Evolutionary conservation across 2,797 vertebrate genomes (phyloP).

Genomic region (Loriculus beryllinus): DNA sequence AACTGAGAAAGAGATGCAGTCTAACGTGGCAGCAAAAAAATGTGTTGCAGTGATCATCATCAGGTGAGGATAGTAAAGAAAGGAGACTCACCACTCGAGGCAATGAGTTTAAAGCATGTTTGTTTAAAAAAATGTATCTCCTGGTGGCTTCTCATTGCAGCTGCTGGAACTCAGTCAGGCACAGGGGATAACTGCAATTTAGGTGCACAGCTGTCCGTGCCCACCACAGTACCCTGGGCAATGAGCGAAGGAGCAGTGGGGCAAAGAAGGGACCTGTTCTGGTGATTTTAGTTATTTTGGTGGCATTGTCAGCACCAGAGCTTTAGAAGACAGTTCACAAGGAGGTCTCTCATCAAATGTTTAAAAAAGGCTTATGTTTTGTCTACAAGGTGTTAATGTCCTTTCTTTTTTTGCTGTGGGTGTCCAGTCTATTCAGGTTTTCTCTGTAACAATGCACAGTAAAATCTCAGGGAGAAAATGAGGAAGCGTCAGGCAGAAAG

Average conservation of each 20-base stretch:
- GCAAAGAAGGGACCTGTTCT: background rate
- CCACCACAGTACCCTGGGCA: rapidly evolving
- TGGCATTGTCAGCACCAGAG: background rate
- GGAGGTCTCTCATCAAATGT: background rate
- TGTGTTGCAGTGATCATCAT: background rate
- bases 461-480: background rate
- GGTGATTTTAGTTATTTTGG: background rate
- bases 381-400: background rate
- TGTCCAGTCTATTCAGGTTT: background rate
- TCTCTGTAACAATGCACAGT: background rate
- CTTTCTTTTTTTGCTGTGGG: background rate
- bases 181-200: background rate
- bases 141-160: background rate
- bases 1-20: background rate
- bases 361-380: background rate
- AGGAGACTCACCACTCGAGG: background rate
- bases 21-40: background rate
- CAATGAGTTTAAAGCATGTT: background rate
- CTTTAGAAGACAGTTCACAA: background rate
- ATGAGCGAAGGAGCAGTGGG: background rate
- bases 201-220: rapidly evolving
- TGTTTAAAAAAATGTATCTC: background rate
- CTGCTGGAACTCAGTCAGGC: background rate
- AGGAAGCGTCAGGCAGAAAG: background rate
- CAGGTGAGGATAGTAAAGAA: background rate